phyloP scores from a whole-genome alignment of 2,113 vertebrate genomes.

The Prunella fulvescens region DNA sequence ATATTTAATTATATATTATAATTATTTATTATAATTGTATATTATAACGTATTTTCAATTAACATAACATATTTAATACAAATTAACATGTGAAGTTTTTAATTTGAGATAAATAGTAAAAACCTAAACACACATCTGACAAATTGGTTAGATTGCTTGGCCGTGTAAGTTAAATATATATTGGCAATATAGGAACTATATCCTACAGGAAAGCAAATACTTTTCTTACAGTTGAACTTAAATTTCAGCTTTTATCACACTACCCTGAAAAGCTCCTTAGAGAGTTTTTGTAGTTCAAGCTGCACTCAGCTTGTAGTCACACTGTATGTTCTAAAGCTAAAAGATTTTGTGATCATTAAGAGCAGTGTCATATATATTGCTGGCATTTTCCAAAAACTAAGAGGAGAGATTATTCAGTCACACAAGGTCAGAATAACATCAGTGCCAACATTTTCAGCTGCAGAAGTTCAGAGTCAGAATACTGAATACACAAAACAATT shows the following conservation, averaged over 20 bases:
- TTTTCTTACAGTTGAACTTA: not conserved
- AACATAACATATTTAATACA: not conserved
- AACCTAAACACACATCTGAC: not conserved
- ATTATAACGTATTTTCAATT: too few relatives aligned
- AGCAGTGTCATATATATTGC: not conserved
- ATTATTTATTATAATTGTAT: too few relatives aligned
- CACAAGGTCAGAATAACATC: not conserved
- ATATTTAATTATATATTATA: too few relatives aligned
- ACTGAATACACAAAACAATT: not conserved
- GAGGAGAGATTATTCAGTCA: not conserved
- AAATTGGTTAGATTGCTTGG: not conserved
- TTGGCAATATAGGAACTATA: not conserved
- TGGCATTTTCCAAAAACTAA: not conserved
- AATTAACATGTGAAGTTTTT: not conserved
- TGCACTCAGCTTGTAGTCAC: not conserved
- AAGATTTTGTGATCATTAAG: not conserved
- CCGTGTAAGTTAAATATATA: not conserved
- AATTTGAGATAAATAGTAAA: not conserved
- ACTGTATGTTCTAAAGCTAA: not conserved
- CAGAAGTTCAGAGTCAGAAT: not conserved
- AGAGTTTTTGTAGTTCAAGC: not conserved
- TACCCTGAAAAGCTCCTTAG: not conserved
- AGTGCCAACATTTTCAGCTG: not conserved
- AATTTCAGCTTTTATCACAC: not conserved
- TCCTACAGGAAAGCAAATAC: not conserved